These are phyloP conservation scores for Maniola jurtina DNA, from an alignment of 1,140 invertebrate genomes.

Conservation along the genomic window DNA sequence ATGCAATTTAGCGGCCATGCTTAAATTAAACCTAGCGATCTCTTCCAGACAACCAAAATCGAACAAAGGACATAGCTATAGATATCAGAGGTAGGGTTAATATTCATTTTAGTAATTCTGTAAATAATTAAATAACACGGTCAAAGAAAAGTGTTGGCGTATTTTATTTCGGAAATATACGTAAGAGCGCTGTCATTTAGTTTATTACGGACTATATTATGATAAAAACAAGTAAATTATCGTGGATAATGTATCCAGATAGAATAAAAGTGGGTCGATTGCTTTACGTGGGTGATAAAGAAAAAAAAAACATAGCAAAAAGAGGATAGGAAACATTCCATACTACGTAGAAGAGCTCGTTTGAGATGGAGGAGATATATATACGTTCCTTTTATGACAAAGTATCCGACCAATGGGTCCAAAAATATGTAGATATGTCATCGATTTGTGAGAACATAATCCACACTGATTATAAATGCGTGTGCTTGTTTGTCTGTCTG, in stretches of 20 bases:
- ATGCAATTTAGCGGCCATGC: too few relatives aligned
- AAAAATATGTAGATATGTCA: too few relatives aligned
- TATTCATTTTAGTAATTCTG: background rate
- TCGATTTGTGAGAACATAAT: too few relatives aligned
- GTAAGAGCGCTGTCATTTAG: background rate
- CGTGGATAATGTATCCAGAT: conserved; percentile 10
- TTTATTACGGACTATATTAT: background rate
- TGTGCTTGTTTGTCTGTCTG: too few relatives aligned
- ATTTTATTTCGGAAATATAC: background rate
- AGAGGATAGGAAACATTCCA: conserved; percentile 17
- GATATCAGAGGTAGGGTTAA: too few relatives aligned
- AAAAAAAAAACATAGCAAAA: conserved; percentile 17
- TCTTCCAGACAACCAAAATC: too few relatives aligned
- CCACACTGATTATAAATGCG: too few relatives aligned
- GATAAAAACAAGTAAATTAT: background rate
- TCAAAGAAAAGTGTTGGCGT: background rate
- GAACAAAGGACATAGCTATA: too few relatives aligned
- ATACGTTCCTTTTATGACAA: too few relatives aligned
- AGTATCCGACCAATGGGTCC: too few relatives aligned
- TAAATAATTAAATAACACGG: conserved; percentile 4
- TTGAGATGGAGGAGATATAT: too few relatives aligned
- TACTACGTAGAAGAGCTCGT: background rate
- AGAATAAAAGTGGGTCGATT: conserved; percentile 19
- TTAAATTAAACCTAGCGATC: too few relatives aligned
- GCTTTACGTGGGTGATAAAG: conserved; percentile 17